A percentile compares a stretch with the other conserved stretches of the same genome.
These are phyloP conservation scores for Amphimallon solstitiale DNA, from an alignment of 2,888 invertebrate species.

Conservation along the genomic window DNA sequence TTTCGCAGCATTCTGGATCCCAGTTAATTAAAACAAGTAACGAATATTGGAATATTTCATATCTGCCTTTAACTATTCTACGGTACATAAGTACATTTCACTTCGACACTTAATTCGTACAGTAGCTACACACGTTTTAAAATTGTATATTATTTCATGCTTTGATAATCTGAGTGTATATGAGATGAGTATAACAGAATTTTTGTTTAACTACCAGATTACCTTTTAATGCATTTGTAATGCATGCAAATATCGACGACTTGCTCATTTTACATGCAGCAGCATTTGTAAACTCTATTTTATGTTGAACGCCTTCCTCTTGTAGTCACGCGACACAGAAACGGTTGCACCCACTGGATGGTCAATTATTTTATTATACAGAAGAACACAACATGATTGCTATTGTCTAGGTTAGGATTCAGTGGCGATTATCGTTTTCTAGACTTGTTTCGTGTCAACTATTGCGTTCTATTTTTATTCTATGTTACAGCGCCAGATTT, in stretches of 20 bases:
- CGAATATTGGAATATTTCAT: no score
- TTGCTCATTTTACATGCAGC: background rate
- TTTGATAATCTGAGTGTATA: no score
- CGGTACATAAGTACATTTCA: no score
- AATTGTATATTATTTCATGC: no score
- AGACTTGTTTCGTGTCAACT: background rate
- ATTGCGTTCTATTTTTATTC: background rate
- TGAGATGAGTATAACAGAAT: no score
- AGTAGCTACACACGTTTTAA: no score
- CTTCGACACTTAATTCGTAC: no score
- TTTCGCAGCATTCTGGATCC: no score
- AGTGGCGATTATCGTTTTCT: background rate
- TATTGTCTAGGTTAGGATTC: conserved; percentile 30
- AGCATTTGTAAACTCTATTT: background rate
- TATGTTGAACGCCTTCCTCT: conserved; percentile 1
- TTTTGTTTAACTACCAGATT: no score
- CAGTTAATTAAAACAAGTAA: no score
- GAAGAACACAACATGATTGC: conserved; percentile 18
- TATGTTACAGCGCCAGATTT: background rate
- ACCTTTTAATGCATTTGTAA: no score
- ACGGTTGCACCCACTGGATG: conserved; percentile 6
- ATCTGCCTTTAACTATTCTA: no score
- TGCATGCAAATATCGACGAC: background rate
- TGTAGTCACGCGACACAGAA: conserved; percentile 22
- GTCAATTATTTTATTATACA: conserved; percentile 32